phyloP scores from a whole-genome alignment of 2,113 vertebrate genomes.

The Lagopus leucura region DNA sequence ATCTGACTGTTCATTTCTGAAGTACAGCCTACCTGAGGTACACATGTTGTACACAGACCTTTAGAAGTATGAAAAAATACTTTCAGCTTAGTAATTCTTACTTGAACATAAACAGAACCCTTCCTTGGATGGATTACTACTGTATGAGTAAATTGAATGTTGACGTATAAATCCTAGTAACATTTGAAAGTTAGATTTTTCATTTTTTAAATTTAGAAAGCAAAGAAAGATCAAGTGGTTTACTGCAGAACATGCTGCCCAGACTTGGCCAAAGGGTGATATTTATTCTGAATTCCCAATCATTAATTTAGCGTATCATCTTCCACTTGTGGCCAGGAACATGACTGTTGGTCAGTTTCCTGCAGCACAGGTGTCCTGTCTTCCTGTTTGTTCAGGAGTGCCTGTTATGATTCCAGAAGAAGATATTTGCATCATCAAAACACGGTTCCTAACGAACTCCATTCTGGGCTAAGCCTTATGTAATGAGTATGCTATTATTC shows the following conservation, averaged over 20 bases:
- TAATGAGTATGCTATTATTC: neutral
- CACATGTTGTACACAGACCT: neutral
- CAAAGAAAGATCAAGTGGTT: neutral
- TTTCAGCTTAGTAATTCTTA: neutral
- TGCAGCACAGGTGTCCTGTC: neutral
- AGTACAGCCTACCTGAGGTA: neutral
- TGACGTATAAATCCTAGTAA: neutral
- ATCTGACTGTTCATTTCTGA: neutral
- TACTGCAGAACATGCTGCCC: neutral
- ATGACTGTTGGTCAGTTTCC: neutral
- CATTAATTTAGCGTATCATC: neutral
- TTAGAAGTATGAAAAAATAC: neutral
- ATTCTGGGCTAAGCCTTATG: neutral
- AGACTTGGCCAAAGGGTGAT: neutral
- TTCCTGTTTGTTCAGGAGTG: neutral
- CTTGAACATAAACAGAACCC: neutral
- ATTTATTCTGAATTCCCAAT: neutral
- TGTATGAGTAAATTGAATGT: neutral
- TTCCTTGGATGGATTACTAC: neutral
- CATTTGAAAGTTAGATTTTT: neutral
- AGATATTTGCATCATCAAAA: neutral
- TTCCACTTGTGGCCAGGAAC: neutral
- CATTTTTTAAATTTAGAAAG: neutral
- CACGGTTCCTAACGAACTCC: neutral
- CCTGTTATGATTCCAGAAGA: neutral